Evolutionary conservation across 2,888 invertebrate species (phyloP).

Genomic region (Xestobium rufovillosum): DNA sequence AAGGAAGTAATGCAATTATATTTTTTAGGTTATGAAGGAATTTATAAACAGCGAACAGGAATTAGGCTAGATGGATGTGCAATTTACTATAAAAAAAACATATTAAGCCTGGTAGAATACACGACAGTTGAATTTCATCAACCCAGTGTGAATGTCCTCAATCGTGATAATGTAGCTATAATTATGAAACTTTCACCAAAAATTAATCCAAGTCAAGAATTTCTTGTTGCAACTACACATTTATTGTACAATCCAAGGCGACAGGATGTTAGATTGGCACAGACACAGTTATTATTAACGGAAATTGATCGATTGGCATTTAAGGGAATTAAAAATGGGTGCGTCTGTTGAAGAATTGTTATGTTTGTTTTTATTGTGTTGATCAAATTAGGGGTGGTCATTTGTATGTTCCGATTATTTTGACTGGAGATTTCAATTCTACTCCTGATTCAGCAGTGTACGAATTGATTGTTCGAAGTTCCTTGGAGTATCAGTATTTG

Average conservation of each 20-base stretch:
- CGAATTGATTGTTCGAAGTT: constrained; percentile 58
- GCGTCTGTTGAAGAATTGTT: constrained; percentile 18
- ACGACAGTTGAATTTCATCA: constrained; percentile 63
- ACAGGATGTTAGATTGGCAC: constrained; percentile 84
- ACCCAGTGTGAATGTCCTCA: constrained; percentile 56
- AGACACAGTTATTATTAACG: constrained; percentile 73
- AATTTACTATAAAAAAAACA: constrained; percentile 64
- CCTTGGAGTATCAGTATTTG: constrained; percentile 45
- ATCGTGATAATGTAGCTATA: constrained; percentile 83
- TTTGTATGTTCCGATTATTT: constrained; percentile 65
- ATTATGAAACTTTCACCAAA: constrained; percentile 64
- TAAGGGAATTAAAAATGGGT: constrained; percentile 36
- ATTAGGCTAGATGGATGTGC: constrained; percentile 83
- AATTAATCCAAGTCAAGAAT: constrained; percentile 43
- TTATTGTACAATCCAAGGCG: constrained; percentile 86
- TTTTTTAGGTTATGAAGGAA: constrained; percentile 58
- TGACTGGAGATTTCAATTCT: constrained; percentile 93
- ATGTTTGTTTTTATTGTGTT: constrained; percentile 8
- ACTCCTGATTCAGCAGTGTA: constrained; percentile 66
- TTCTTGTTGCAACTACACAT: constrained; percentile 90
- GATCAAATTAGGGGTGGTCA: not conserved
- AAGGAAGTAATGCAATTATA: no score
- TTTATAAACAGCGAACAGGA: constrained; percentile 80
- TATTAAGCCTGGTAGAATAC: constrained; percentile 60
- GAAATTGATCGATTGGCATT: constrained; percentile 76